These are phyloP conservation scores for Melanargia galathea DNA, from an alignment of 2,888 invertebrate genomes.

Conservation along the genomic window DNA sequence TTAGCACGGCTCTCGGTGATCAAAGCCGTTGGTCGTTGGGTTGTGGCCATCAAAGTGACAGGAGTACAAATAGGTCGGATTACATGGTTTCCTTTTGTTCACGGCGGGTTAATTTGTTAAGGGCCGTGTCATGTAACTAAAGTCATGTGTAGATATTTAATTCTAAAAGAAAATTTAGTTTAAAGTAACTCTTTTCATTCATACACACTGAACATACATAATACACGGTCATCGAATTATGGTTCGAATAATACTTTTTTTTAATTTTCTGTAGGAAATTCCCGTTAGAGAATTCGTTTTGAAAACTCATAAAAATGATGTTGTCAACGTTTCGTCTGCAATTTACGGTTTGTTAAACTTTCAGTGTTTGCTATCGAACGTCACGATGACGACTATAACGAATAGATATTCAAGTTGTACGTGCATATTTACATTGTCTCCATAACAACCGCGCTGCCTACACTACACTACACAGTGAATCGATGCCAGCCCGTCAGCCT, in stretches of 20 bases:
- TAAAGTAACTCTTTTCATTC: neutral
- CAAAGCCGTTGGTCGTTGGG: constrained; percentile 63
- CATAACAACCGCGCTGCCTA: constrained; percentile 21
- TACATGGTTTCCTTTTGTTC: constrained; percentile 47
- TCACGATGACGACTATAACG: constrained; percentile 16
- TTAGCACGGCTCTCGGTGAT: constrained; percentile 63
- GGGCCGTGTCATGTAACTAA: neutral
- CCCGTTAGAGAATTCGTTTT: neutral
- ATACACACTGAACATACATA: neutral
- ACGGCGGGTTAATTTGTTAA: neutral
- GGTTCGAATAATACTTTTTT: no score
- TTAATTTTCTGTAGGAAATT: neutral
- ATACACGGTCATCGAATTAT: no score
- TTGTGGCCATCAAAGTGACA: constrained; percentile 64
- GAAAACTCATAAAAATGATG: neutral
- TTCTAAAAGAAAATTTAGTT: neutral
- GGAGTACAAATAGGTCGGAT: constrained; percentile 70
- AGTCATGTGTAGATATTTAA: neutral
- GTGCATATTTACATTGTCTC: constrained; percentile 22
- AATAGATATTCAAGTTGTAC: constrained; percentile 9
- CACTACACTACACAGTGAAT: constrained; percentile 18
- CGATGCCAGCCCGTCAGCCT: constrained; percentile 15
- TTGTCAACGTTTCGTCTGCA: neutral
- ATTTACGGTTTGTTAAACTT: neutral
- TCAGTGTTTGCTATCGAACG: constrained; percentile 11